Evolutionary conservation across 2,113 vertebrate genomes (phyloP).

Genomic region (Climacteris rufus): DNA sequence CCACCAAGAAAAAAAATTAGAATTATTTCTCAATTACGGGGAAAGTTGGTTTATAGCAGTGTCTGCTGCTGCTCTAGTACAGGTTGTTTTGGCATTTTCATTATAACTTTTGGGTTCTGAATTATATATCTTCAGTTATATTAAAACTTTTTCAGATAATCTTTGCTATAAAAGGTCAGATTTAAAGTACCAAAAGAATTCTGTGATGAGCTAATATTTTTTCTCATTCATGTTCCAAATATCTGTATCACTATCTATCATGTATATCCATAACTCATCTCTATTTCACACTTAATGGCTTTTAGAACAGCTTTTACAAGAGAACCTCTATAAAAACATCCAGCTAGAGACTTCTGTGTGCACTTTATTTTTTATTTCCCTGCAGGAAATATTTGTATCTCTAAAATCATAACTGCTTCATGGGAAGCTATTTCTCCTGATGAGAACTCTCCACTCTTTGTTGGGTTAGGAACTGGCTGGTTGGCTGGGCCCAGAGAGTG

Average conservation of each 20-base stretch:
- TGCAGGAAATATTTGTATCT: not conserved
- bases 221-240: not conserved
- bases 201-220: not conserved
- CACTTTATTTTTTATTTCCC: not conserved
- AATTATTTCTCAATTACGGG: not conserved
- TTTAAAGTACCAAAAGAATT: not conserved
- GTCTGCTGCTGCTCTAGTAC: not conserved
- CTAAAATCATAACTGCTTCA: not conserved
- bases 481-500: too few relatives aligned
- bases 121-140: not conserved
- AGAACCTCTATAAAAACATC: not conserved
- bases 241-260: not conserved
- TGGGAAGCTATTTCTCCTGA: not conserved
- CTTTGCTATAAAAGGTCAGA: not conserved
- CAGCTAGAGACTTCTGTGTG: not conserved
- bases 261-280: not conserved
- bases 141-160: not conserved
- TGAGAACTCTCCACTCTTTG: not conserved
- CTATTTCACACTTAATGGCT: not conserved
- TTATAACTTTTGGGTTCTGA: not conserved
- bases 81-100: not conserved
- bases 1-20: not conserved
- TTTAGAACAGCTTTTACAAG: not conserved
- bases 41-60: not conserved
- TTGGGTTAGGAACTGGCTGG: too few relatives aligned